These are phyloP conservation scores for Garrulus glandarius DNA, from an alignment of 2,797 vertebrate species.

Conservation along the genomic window DNA sequence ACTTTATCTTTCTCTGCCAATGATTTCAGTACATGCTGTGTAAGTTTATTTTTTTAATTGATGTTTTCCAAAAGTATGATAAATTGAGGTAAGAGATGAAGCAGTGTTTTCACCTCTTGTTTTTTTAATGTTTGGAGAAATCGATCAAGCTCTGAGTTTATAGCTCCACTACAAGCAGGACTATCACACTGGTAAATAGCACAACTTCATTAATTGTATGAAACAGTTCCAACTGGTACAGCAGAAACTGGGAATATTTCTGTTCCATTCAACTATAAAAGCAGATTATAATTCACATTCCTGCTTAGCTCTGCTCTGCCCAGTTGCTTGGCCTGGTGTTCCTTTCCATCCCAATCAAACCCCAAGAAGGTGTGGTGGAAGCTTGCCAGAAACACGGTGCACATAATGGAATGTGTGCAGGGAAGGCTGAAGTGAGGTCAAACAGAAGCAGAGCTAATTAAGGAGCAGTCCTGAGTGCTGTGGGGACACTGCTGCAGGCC, in stretches of 20 bases:
- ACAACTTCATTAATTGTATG: neutral
- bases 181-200: neutral
- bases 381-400: neutral
- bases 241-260: neutral
- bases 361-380: neutral
- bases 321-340: neutral
- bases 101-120: neutral
- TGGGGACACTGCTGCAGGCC: neutral
- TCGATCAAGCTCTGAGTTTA: neutral
- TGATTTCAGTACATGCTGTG: neutral
- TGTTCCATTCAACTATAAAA: neutral
- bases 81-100: neutral
- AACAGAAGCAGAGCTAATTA: neutral
- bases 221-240: neutral
- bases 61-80: neutral
- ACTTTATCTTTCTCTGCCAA: neutral
- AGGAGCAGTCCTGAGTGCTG: neutral
- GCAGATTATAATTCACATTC: neutral
- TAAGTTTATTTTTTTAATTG: neutral
- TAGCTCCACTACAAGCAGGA: neutral
- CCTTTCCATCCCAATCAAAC: neutral
- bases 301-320: neutral
- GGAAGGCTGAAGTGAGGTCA: constrained; percentile 1
- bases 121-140: neutral
- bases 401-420: neutral